These are phyloP conservation scores for Orestias chungarensis DNA, from an alignment of 2,797 vertebrate species.

Conservation along the genomic window DNA sequence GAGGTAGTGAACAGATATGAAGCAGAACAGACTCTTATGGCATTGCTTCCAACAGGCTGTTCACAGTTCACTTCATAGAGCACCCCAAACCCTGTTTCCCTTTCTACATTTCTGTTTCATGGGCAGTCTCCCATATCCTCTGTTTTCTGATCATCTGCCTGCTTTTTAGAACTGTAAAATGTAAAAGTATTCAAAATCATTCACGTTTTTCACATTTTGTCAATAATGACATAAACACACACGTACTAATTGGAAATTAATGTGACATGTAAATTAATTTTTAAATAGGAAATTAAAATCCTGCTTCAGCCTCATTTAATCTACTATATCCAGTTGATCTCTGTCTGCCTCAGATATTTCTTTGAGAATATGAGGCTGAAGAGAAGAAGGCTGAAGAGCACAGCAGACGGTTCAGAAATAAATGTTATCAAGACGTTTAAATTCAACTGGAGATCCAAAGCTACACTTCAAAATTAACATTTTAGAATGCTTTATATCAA, in stretches of 20 bases:
- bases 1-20: constrained; percentile 64
- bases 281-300: neutral
- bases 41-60: constrained; percentile 46
- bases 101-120: constrained; percentile 37
- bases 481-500: neutral
- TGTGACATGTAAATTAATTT: neutral
- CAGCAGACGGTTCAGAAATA: neutral
- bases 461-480: neutral
- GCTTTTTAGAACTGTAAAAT: constrained; percentile 6
- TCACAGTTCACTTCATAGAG: constrained; percentile 61
- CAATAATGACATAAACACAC: neutral
- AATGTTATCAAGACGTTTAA: neutral
- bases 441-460: neutral
- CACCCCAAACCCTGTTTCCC: constrained; percentile 35
- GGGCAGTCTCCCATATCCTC: constrained; percentile 17
- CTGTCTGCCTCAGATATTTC: neutral
- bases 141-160: neutral
- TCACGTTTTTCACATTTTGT: neutral
- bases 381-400: neutral
- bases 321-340: neutral
- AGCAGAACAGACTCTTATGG: constrained; percentile 64
- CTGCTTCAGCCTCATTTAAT: neutral
- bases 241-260: neutral
- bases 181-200: neutral
- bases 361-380: neutral